phyloP scores from a whole-genome alignment of 2,797 vertebrate genomes.

The Chelon auratus region DNA sequence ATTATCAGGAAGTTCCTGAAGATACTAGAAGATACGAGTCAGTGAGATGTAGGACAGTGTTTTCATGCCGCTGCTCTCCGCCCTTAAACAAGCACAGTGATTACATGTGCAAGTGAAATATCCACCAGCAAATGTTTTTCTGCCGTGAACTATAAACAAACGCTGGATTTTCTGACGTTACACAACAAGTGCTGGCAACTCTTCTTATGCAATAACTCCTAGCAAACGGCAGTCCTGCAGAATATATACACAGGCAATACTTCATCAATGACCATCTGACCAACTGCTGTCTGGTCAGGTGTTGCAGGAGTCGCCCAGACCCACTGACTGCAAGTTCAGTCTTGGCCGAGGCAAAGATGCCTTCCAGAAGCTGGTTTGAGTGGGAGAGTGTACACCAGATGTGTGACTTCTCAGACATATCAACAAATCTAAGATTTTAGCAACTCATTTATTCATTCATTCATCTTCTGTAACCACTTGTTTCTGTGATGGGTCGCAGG shows the following conservation, averaged over 20 bases:
- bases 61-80: conserved; percentile 16
- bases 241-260: neutral
- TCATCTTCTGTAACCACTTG: too few species aligned
- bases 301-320: neutral
- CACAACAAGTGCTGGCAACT: neutral
- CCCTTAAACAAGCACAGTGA: neutral
- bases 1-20: conserved; percentile 52
- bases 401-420: too few species aligned
- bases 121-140: neutral
- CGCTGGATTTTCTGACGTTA: neutral
- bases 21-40: conserved; percentile 43
- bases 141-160: neutral
- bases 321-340: neutral
- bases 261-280: neutral
- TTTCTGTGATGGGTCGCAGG: too few species aligned
- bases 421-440: neutral
- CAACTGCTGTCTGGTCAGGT: neutral
- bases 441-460: too few species aligned
- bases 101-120: neutral
- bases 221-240: neutral
- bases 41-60: conserved; percentile 17
- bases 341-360: neutral
- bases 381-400: too few species aligned
- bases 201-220: conserved; percentile 5
- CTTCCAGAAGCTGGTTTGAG: neutral